Evolutionary conservation across 2,797 vertebrate species (phyloP).

Genomic region (Carcharodon carcharias): DNA sequence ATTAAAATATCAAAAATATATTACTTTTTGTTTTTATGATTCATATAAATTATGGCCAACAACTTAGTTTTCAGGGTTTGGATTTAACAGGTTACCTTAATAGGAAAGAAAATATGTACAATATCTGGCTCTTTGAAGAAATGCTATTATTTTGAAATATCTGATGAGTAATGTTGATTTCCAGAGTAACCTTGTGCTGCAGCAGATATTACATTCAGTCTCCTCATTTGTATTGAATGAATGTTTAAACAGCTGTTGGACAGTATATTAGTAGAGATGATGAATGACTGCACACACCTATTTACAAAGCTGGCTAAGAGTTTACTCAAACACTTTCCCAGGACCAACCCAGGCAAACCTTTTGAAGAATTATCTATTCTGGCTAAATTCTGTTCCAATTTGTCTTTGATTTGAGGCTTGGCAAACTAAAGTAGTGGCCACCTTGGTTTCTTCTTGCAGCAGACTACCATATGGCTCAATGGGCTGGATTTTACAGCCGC

Average conservation of each 20-base stretch:
- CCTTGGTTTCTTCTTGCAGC: neutral
- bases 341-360: neutral
- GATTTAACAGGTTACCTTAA: neutral
- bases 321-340: neutral
- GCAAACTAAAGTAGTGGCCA: neutral
- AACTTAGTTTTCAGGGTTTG: neutral
- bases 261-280: neutral
- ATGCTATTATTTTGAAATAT: neutral
- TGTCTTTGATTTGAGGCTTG: neutral
- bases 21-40: neutral
- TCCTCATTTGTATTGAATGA: neutral
- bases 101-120: neutral
- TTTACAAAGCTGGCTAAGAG: neutral
- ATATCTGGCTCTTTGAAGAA: neutral
- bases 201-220: neutral
- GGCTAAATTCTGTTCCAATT: neutral
- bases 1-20: neutral
- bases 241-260: conserved; percentile 3
- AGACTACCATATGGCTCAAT: neutral
- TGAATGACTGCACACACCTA: neutral
- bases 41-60: neutral
- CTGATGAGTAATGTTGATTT: neutral
- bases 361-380: neutral
- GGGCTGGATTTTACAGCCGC: too few species aligned
- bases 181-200: neutral